These are phyloP conservation scores for Aphelinus certus DNA, from an alignment of 1,140 invertebrate species.

Conservation along the genomic window DNA sequence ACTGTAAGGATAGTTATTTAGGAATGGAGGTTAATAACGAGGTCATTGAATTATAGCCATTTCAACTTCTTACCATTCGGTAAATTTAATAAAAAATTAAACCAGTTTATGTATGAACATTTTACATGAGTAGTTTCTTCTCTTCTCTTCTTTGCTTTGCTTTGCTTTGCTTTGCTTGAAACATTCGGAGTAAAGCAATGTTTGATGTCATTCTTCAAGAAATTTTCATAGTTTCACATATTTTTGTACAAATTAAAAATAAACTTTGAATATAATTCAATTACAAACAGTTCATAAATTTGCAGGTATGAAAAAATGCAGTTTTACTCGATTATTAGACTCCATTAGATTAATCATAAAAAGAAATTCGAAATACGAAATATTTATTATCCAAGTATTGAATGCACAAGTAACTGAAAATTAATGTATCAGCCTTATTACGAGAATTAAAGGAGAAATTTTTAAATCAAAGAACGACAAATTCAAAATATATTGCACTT, in stretches of 20 bases:
- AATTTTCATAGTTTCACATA: too few relatives aligned
- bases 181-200: constrained; percentile 7
- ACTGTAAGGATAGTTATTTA: constrained; percentile 17
- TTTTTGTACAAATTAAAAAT: not conserved
- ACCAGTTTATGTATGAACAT: constrained; percentile 31
- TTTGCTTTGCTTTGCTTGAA: constrained; percentile 4
- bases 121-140: constrained; percentile 24
- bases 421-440: constrained; percentile 14
- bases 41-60: constrained; percentile 22
- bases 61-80: constrained; percentile 32
- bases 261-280: constrained; percentile 26
- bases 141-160: too few relatives aligned
- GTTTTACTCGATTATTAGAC: constrained; percentile 3
- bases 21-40: not conserved
- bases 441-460: constrained; percentile 17
- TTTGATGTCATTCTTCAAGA: constrained; percentile 2
- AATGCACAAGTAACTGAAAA: constrained; percentile 32
- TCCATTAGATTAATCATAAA: not conserved
- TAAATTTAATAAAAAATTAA: constrained; percentile 40
- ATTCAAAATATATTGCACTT: constrained; percentile 37
- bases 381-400: constrained; percentile 12
- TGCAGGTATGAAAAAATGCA: constrained; percentile 21
- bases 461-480: constrained; percentile 17
- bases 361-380: constrained; percentile 16
- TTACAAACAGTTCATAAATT: constrained; percentile 20